Evolutionary conservation across 2,888 invertebrate genomes (phyloP).

Genomic region (Chouioia cunea): DNA sequence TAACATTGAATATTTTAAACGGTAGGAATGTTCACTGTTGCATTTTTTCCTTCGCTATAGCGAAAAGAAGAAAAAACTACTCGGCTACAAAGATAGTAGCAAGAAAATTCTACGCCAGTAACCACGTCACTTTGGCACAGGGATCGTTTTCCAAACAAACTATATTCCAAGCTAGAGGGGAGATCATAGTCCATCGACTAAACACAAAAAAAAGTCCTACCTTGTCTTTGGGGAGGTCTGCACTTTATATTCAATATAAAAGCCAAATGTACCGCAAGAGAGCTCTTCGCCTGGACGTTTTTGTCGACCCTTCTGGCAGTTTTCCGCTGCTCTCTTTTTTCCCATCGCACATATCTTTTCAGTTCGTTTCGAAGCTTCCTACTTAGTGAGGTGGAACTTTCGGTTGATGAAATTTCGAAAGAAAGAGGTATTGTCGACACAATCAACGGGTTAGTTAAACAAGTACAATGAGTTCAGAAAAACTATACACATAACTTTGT

Average conservation of each 20-base stretch:
- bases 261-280: constrained; percentile 62
- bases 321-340: constrained; percentile 8
- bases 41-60: neutral
- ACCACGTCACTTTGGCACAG: neutral
- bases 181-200: constrained; percentile 16
- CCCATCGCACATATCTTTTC: neutral
- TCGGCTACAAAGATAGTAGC: neutral
- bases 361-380: neutral
- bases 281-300: constrained; percentile 49
- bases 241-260: constrained; percentile 62
- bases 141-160: neutral
- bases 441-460: too few relatives aligned
- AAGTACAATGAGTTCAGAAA: too few relatives aligned
- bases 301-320: constrained; percentile 23
- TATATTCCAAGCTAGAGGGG: neutral
- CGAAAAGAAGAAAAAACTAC: neutral
- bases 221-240: constrained; percentile 35
- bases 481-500: too few relatives aligned
- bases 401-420: too few relatives aligned
- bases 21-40: too few relatives aligned
- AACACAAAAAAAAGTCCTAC: constrained; percentile 42
- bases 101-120: too few relatives aligned
- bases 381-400: too few relatives aligned
- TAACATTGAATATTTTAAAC: too few relatives aligned
- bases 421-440: too few relatives aligned